These are phyloP conservation scores for Diplodus sargus DNA, from an alignment of 2,797 vertebrate genomes.

Conservation along the genomic window DNA sequence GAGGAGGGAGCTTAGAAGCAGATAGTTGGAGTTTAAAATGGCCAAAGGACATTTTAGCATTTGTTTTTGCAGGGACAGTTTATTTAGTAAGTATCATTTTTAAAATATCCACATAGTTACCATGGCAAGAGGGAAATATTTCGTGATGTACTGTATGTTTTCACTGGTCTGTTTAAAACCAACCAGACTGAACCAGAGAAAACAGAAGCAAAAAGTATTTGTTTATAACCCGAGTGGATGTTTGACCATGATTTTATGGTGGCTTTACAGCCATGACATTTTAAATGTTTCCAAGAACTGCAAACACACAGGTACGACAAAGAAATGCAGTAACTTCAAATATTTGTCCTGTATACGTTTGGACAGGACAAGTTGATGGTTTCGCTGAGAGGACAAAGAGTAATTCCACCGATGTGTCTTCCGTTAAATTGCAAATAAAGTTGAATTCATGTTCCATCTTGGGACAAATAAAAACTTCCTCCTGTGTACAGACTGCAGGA, in stretches of 20 bases:
- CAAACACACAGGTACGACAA: neutral
- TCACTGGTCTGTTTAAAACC: conserved; percentile 23
- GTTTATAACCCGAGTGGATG: neutral
- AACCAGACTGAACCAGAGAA: neutral
- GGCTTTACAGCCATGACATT: conserved; percentile 8
- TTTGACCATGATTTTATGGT: neutral
- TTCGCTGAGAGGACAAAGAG: neutral
- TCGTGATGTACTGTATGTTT: conserved; percentile 19
- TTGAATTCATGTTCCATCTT: neutral
- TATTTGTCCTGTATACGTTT: no score
- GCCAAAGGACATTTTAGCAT: conserved; percentile 16
- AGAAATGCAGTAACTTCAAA: neutral
- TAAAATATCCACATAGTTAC: conserved; percentile 2
- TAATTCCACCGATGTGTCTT: neutral
- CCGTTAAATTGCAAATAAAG: neutral
- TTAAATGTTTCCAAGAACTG: neutral
- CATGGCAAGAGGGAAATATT: conserved; percentile 13
- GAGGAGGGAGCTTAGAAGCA: neutral
- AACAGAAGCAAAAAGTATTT: conserved; percentile 3
- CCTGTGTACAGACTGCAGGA: neutral
- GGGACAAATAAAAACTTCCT: neutral
- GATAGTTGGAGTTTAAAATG: neutral
- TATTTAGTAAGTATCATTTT: conserved; percentile 18
- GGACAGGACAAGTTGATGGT: neutral
- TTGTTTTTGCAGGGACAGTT: conserved; percentile 39